Evolutionary conservation across 2,888 invertebrate species (phyloP).

Genomic region (Labia minor): DNA sequence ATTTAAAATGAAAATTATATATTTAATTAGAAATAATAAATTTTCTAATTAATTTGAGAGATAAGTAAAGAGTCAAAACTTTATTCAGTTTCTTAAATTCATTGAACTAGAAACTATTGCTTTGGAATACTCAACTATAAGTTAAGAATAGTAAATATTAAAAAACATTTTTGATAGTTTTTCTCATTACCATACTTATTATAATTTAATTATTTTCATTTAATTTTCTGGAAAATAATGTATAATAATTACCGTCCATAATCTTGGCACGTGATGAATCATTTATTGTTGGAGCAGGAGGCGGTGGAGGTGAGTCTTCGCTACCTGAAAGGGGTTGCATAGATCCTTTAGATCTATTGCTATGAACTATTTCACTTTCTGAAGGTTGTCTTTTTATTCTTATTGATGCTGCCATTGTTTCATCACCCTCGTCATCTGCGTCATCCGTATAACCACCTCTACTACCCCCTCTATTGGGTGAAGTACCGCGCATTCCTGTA

Average conservation of each 20-base stretch:
- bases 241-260: background rate
- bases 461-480: background rate
- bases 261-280: background rate
- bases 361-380: background rate
- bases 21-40: no score
- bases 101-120: no score
- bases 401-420: background rate
- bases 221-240: no score
- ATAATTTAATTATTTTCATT: no score
- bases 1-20: background rate
- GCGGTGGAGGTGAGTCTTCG: background rate
- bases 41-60: no score
- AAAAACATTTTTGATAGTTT: no score
- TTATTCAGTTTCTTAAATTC: no score
- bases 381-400: background rate
- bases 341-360: background rate
- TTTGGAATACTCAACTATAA: no score
- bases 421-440: conserved; percentile 42
- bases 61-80: no score
- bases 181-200: no score
- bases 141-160: no score
- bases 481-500: background rate
- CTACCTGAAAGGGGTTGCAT: background rate
- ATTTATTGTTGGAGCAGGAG: background rate
- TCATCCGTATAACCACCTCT: conserved; percentile 43